Evolutionary conservation across 2,113 vertebrate genomes (phyloP).

Genomic region (Neodontobutis hainanensis): DNA sequence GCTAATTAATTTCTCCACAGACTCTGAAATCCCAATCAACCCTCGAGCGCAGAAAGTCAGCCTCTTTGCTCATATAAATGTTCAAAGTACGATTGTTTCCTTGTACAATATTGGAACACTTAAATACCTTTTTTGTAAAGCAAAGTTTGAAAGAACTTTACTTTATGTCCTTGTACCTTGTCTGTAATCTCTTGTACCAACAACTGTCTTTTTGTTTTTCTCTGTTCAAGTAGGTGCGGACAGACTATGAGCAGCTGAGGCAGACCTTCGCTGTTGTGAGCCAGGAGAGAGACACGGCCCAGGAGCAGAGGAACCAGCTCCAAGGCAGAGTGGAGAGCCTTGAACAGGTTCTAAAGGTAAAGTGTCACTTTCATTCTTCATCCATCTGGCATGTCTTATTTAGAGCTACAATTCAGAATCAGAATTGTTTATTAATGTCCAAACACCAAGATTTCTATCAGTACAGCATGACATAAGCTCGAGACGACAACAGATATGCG

Average conservation of each 20-base stretch:
- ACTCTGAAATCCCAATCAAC: conserved; percentile 59
- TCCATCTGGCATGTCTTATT: no score
- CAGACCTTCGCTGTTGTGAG: conserved; percentile 79
- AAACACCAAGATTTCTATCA: no score
- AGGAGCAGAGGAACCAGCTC: conserved; percentile 82
- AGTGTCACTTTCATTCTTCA: not conserved
- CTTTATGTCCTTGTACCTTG: not conserved
- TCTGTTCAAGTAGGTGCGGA: conserved; percentile 77
- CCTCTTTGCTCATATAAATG: conserved; percentile 37
- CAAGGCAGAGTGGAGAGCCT: conserved; percentile 91
- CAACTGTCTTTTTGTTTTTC: conserved; percentile 14
- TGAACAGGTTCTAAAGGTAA: conserved; percentile 92
- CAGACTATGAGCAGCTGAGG: conserved; percentile 82
- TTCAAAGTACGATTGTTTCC: conserved; percentile 38
- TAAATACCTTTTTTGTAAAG: conserved; percentile 16
- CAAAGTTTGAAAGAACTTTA: conserved; percentile 14
- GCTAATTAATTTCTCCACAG: conserved; percentile 62
- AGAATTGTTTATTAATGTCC: no score
- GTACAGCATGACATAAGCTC: no score
- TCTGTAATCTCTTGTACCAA: conserved; percentile 2
- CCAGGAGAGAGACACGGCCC: conserved; percentile 80
- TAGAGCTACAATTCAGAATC: no score
- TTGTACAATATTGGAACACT: conserved; percentile 11
- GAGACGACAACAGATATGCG: no score
- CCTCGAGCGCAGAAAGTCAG: conserved; percentile 30